These are phyloP conservation scores for Camponotus vicinus DNA, from an alignment of 1,140 invertebrate genomes.

Conservation along the genomic window DNA sequence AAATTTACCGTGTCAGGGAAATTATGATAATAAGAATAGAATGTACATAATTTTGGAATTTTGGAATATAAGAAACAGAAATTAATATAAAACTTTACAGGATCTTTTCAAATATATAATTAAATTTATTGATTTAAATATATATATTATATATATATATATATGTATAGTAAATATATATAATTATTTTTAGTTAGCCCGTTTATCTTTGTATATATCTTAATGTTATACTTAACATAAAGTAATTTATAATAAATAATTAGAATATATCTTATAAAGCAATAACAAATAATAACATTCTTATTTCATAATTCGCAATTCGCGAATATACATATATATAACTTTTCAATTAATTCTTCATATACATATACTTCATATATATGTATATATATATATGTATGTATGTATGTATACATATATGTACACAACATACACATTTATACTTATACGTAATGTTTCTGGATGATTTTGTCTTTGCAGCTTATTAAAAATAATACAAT, in stretches of 20 bases:
- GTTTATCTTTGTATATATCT: conserved; percentile 30
- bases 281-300: conserved; percentile 1
- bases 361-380: too few relatives aligned
- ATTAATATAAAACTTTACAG: not conserved
- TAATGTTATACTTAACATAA: conserved; percentile 2
- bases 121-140: conserved; percentile 57
- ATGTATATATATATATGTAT: not conserved
- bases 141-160: conserved; percentile 67
- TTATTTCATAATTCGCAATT: conserved; percentile 18
- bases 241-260: conserved; percentile 23
- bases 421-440: not conserved
- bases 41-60: conserved; percentile 11
- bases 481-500: conserved; percentile 22
- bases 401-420: too few relatives aligned
- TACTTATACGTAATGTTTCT: not conserved
- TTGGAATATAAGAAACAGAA: not conserved
- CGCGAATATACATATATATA: not conserved
- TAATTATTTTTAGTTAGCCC: conserved; percentile 52
- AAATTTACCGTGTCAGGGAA: not conserved
- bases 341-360: not conserved
- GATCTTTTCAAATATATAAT: conserved; percentile 52
- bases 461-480: not conserved
- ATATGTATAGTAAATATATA: conserved; percentile 56
- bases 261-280: conserved; percentile 15
- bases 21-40: not conserved